phyloP scores from a whole-genome alignment of 2,113 vertebrate species.

The Cyprinus carpio region DNA sequence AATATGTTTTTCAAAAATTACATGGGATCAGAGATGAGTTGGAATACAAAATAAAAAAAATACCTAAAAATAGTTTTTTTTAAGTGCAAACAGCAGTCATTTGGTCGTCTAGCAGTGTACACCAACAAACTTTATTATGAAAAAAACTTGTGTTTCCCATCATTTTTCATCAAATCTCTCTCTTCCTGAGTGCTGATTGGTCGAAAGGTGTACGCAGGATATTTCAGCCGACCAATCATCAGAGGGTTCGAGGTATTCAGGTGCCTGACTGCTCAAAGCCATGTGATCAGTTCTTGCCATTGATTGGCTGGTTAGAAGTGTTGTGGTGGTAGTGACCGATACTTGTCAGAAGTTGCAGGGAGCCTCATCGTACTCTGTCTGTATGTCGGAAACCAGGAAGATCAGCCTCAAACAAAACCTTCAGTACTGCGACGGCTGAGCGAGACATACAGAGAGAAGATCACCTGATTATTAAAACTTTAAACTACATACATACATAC shows the following conservation, averaged over 20 bases:
- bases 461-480: too few relatives aligned
- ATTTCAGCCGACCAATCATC: background rate
- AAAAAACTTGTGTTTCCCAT: background rate
- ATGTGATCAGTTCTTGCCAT: background rate
- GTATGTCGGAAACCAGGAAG: slow-evolving; percentile 66
- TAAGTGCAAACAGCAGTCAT: background rate
- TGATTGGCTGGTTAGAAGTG: slow-evolving; percentile 9
- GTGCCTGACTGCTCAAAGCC: background rate
- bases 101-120: slow-evolving; percentile 2
- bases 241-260: background rate
- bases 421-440: slow-evolving; percentile 68
- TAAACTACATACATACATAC: too few relatives aligned
- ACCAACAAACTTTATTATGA: background rate
- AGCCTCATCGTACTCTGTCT: slow-evolving; percentile 66
- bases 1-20: too few relatives aligned
- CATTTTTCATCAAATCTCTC: background rate
- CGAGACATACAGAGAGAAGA: too few relatives aligned
- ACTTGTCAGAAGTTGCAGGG: slow-evolving; percentile 59
- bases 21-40: background rate
- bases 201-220: background rate
- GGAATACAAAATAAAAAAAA: background rate
- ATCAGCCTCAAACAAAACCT: slow-evolving; percentile 70
- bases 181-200: slow-evolving; percentile 29
- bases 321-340: slow-evolving; percentile 46
- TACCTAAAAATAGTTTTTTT: background rate